A percentile compares a stretch with the other conserved stretches of the same genome.
Conservation (phyloP, 2,797 vertebrate genomes). For the Sarcoramphus papa region DNA sequence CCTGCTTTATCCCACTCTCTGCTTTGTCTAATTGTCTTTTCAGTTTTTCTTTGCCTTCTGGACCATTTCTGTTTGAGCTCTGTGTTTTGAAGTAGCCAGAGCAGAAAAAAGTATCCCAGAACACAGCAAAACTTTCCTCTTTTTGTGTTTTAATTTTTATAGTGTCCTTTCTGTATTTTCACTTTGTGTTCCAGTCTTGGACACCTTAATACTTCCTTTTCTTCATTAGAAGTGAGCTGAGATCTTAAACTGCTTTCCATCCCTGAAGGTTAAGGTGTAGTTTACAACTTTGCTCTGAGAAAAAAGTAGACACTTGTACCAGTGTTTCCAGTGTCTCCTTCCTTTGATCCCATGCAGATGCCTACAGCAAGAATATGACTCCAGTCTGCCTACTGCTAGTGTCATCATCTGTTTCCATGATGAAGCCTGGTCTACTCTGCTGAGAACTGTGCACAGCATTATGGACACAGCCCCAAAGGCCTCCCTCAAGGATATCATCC, state of each 20-base stretch:
- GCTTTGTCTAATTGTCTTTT: background rate
- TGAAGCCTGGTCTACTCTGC: conserved; percentile 84
- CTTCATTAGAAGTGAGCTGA: background rate
- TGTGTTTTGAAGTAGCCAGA: background rate
- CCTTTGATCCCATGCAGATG: conserved; percentile 73
- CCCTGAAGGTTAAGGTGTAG: background rate
- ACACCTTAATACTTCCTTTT: background rate
- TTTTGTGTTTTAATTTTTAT: background rate
- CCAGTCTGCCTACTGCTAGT: conserved; percentile 79
- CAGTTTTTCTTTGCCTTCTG: background rate
- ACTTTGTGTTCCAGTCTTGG: background rate
- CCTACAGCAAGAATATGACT: conserved; percentile 71
- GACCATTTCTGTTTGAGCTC: background rate
- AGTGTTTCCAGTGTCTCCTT: background rate
- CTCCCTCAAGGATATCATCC: conserved; percentile 81
- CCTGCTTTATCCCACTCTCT: background rate
- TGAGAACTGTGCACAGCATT: conserved; percentile 86
- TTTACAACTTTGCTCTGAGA: background rate
- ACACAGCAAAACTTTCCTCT: background rate
- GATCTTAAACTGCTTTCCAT: background rate
- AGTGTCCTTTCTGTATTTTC: background rate
- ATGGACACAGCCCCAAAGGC: conserved; percentile 77
- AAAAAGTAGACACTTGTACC: background rate
- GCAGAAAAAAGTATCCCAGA: background rate
- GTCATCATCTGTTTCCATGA: conserved; percentile 86